Base-by-base conservation (phyloP, 1,140 invertebrate species). In the Rhyzopertha dominica region DNA sequence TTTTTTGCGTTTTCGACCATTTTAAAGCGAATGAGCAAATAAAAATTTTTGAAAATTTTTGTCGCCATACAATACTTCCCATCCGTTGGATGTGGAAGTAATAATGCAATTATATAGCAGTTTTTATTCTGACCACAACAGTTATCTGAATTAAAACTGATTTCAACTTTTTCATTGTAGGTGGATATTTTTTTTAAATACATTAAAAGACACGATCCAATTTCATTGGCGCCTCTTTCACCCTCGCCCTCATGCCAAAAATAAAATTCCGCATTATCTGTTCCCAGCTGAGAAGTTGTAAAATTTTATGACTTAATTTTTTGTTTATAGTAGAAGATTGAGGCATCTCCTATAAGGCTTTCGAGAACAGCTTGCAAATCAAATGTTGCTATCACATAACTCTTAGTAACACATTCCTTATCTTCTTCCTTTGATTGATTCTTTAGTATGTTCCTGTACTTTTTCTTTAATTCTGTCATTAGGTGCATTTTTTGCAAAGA, bases 71-170 rank as follows among this genome's bases (percentile, higher is more conserved):
- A n/a, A n/a, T n/a, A n/a, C n/a, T n/a, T n/a, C n/a, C n/a, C n/a
- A n/a, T n/a, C n/a, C n/a, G n/a, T n/a, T n/a, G n/a, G n/a, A n/a
- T n/a, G n/a, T n/a, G n/a, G n/a, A n/a, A n/a, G n/a, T n/a, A n/a
- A n/a, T n/a, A n/a, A n/a, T n/a, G 52, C 32, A 37, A 61, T 42
- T 9, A 69, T 52, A 41, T 43, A 67, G 46, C 63, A 63, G 49
- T 71, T 72, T 54, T 71, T 67, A 35, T 71, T 60, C 54, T 71
- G 68, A 0, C 65, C 67, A n/a, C 34, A 35, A 49, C 67, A 71
- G 50, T 69, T 72, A 37, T 70, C 64, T 1, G 63, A 63, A 40
- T 54, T 47, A 28, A 47, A 51, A 19, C 37, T 28, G 12, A 48
- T n/a, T 42, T 69, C 49, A 9, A 50, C 42, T 22, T 39, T 29